phyloP scores from a whole-genome alignment of 2,888 invertebrate genomes.

The Philhelius pedissequus region DNA sequence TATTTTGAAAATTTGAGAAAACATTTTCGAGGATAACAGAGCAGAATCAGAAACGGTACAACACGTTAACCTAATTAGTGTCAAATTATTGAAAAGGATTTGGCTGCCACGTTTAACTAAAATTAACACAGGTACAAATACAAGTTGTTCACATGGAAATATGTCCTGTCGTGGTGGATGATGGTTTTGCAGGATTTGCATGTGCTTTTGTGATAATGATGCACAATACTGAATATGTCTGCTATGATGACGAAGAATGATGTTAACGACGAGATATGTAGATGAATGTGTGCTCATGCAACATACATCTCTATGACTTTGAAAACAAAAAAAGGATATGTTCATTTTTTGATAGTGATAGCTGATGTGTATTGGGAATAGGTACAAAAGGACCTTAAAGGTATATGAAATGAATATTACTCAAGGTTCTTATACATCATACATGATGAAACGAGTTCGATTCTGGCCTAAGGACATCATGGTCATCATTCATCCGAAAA shows the following conservation, averaged over 20 bases:
- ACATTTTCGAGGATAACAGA: not conserved
- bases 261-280: not conserved
- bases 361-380: no score
- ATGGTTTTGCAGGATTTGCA: constrained; percentile 33
- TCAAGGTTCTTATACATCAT: constrained; percentile 33
- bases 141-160: not conserved
- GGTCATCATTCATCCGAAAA: constrained; percentile 30
- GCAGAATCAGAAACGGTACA: not conserved
- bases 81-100: constrained; percentile 60
- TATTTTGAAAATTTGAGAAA: constrained; percentile 19
- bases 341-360: not conserved
- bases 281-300: not conserved
- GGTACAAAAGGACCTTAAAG: not conserved
- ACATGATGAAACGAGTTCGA: constrained; percentile 25
- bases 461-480: constrained; percentile 45
- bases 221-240: not conserved
- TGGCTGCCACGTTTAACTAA: constrained; percentile 18
- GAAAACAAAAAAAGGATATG: not conserved
- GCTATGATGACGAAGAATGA: constrained; percentile 3
- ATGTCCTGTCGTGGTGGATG: not conserved
- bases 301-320: not conserved
- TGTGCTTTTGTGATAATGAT: constrained; percentile 47
- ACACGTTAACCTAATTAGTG: constrained; percentile 50
- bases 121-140: not conserved
- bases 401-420: constrained; percentile 25